These are phyloP conservation scores for Synodontis membranacea DNA, from an alignment of 2,113 vertebrate genomes.

Conservation along the genomic window DNA sequence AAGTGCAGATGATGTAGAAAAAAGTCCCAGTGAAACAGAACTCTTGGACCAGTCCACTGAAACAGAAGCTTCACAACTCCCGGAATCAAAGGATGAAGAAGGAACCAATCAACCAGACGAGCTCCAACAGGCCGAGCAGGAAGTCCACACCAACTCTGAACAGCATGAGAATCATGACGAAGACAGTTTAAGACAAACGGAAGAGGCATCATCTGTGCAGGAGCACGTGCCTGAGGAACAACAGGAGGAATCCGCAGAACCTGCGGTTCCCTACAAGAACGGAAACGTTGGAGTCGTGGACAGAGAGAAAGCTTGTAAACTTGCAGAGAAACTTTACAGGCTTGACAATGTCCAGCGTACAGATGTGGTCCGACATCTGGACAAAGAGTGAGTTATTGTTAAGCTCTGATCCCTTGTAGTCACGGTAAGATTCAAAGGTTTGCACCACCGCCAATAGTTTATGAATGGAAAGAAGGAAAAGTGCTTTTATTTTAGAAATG, in stretches of 20 bases:
- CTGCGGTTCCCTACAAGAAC: slow-evolving; percentile 46
- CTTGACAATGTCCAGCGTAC: slow-evolving; percentile 69
- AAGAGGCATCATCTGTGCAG: neutral
- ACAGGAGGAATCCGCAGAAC: neutral
- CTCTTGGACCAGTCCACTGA: slow-evolving; percentile 17
- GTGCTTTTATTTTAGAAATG: neutral
- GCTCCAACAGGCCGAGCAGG: slow-evolving; percentile 12
- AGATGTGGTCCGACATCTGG: slow-evolving; percentile 75
- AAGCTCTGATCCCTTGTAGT: neutral
- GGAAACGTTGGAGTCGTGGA: slow-evolving; percentile 54
- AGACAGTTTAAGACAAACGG: slow-evolving; percentile 20
- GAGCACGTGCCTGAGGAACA: neutral
- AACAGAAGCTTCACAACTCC: slow-evolving; percentile 38
- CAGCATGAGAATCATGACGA: slow-evolving; percentile 41
- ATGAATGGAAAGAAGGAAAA: neutral
- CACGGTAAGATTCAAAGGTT: neutral
- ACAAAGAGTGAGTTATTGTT: slow-evolving; percentile 75
- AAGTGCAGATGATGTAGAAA: slow-evolving; percentile 33
- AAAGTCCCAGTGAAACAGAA: slow-evolving; percentile 35
- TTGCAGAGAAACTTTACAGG: slow-evolving; percentile 70
- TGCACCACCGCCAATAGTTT: neutral
- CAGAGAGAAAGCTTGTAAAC: slow-evolving; percentile 60
- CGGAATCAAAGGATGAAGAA: neutral
- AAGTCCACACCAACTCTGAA: slow-evolving; percentile 4
- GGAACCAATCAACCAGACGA: neutral